Evolutionary conservation across 2,113 vertebrate species (phyloP), one percentile per base, ranked within the genome.

Genomic region (Eurypyga helias): DNA sequence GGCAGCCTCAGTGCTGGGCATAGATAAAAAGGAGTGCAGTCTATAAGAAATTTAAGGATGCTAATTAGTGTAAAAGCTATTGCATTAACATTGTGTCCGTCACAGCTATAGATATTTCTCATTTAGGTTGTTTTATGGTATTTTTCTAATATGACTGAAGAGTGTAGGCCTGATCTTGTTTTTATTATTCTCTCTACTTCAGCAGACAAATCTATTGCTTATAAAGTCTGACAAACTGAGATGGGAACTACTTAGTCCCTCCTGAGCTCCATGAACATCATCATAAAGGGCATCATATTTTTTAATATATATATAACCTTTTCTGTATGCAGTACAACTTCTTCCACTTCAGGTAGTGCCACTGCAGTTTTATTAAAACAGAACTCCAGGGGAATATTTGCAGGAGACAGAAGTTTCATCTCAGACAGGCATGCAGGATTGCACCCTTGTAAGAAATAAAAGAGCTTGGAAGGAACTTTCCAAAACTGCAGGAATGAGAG

Each of bases 261-360:
- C 58, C 87, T 90, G 90, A 93, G 75, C 75, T 92, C 71, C 81
- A 60, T 43, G 90, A 94, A 67, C 81, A 86, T 93, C 46, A 84
- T 94, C 64, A 92, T 93, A 92, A 93, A 94, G 69, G 58, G 58
- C 85, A 90, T 83, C n/a, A 12, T 90, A 61, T 82, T 89, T 71
- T 91, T 91, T 71, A 66, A 83, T 95, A 94, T 83, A 81, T 91
- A 89, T 64, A 49, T 45, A 94, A 83, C 85, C 75, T 95, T 93
- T 96, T 94, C 87, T 90, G 70, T 94, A 90, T 90, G 87, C 95
- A 93, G 49, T 88, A 62, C 88, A 95, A 62, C 76, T 96, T 91
- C 75, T 88, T 94, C 82, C 60, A 86, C 51, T 95, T 91, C 71
- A 89, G 76, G 51, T 80, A 92, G 71, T 92, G 79, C 83, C 86